Evolutionary conservation across 2,797 vertebrate species (phyloP), one percentile per base, ranked within the genome.

Genomic region (Rhinophrynus dorsalis): DNA sequence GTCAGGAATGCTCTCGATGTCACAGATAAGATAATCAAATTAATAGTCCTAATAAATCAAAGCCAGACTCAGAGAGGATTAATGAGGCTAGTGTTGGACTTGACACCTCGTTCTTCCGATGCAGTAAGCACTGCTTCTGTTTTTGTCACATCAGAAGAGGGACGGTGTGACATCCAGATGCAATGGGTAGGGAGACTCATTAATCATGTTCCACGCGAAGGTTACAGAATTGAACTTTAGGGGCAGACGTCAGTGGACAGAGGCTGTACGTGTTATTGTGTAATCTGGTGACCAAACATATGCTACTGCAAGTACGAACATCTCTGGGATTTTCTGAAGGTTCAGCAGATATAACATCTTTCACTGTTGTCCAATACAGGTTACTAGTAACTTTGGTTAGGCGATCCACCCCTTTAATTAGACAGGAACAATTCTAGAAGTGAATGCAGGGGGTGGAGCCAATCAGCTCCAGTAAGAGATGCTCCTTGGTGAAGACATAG

Each of bases 31-130:
- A 83, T 79, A 78, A 86, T 84, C 78, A 80, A 70, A 64, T 61
- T 82, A 81, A 80, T 64, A 62, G 74, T 71, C 47, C 1, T 68
- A 78, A 83, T 78, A 76, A 86, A 83, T 85, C 80, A 82, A 57
- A 55, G 40, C 0, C 79, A 77, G 79, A 59, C 77, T 64, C 18
- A 44, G 47, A 44, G 80, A 67, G 42, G 80, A 73, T 82, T 75
- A 82, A 84, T 81, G 77, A 75, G 27, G 65, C 78, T 66, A 72
- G 35, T 63, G 18, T 5, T 38, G 27, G 74, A 72, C 77, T 75
- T 40, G 80, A 65, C 81, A 75, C 82, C 76, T 81, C 78, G 66
- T 77, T 67, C 77, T 10, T 59, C 3, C 55, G 74, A 63, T 8
- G 13, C 40, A 21, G 69, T 48, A 27, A 75, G 63, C 77, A 20